Conservation (phyloP, 2,888 invertebrate genomes). For the Amphipoea lucens region DNA sequence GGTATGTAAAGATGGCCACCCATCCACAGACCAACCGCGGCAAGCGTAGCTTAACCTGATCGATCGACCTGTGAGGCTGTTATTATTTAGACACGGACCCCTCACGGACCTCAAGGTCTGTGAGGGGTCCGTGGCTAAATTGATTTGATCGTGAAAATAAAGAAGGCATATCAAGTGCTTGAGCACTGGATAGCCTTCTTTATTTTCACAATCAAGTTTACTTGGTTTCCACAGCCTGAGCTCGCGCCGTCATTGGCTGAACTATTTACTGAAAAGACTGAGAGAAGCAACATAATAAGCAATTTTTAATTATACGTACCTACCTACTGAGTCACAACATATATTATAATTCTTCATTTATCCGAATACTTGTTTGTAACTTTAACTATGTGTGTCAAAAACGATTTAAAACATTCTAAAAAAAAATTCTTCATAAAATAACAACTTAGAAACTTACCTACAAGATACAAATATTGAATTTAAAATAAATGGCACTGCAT, state of each 20-base stretch:
- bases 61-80: too few species aligned
- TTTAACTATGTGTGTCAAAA: not conserved
- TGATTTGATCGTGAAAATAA: too few species aligned
- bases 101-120: not conserved
- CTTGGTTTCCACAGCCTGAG: not conserved
- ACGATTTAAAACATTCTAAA: not conserved
- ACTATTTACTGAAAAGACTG: not conserved
- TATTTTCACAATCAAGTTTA: not conserved
- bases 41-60: too few species aligned
- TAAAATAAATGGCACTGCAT: slow-evolving; percentile 70
- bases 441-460: not conserved
- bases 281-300: not conserved
- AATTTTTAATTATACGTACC: not conserved
- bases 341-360: not conserved
- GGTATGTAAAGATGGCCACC: too few species aligned
- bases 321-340: not conserved
- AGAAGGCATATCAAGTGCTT: too few species aligned
- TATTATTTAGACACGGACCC: too few species aligned
- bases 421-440: not conserved
- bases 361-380: not conserved
- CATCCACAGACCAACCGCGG: too few species aligned
- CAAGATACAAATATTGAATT: slow-evolving; percentile 61
- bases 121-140: too few species aligned
- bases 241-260: not conserved
- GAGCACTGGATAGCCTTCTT: not conserved